phyloP scores from a whole-genome alignment of 1,140 invertebrate species.

The Pseudomyrmex concolor region DNA sequence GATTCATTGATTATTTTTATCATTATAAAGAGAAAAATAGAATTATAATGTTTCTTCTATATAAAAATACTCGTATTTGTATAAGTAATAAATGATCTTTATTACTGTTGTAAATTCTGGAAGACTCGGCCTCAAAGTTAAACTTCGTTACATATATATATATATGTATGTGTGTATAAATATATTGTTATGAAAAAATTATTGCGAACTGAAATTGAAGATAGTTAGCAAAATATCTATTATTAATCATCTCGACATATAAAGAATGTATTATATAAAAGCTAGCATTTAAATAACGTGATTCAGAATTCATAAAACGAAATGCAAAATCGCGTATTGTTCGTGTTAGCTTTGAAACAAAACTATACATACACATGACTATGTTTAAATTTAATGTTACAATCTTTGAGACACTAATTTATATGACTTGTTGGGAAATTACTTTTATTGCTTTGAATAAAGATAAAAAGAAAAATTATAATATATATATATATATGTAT shows the following conservation, averaged over 20 bases:
- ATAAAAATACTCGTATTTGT: too few species aligned
- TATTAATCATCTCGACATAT: conserved; percentile 43
- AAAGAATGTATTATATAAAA: conserved; percentile 11
- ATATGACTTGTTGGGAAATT: conserved; percentile 48
- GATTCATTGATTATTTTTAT: not conserved
- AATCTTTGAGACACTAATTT: conserved; percentile 26
- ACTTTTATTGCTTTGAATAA: conserved; percentile 43
- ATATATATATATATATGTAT: not conserved
- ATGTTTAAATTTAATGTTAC: conserved; percentile 6
- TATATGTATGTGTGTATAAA: conserved; percentile 15
- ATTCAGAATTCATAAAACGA: not conserved
- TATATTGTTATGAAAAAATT: conserved; percentile 47
- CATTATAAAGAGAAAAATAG: not conserved
- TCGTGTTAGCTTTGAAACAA: too few species aligned
- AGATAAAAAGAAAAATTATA: not conserved
- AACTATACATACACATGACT: too few species aligned
- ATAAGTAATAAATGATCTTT: not conserved
- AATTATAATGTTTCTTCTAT: not conserved
- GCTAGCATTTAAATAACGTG: conserved; percentile 9
- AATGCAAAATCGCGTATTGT: too few species aligned
- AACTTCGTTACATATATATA: conserved; percentile 40
- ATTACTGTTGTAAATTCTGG: not conserved
- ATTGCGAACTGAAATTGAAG: conserved; percentile 25
- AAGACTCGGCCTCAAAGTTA: conserved; percentile 29
- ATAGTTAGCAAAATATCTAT: conserved; percentile 28